Evolutionary conservation across 2,797 vertebrate genomes (phyloP), one percentile per base, ranked within the genome.

Genomic region (Eulemur rubriventer): DNA sequence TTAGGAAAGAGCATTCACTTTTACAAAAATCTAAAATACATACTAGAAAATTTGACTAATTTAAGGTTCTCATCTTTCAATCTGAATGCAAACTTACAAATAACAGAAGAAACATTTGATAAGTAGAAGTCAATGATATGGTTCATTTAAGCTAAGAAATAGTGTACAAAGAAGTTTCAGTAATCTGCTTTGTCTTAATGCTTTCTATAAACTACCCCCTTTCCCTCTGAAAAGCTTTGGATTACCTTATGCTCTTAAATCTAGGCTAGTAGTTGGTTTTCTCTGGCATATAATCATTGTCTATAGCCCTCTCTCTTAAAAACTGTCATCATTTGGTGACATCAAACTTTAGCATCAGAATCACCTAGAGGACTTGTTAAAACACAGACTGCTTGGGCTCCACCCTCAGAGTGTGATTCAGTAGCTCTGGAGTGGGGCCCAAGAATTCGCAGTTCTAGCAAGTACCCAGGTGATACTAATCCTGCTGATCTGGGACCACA

Each of bases 21-120:
- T 79, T 63, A 61, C n/a, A 91, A 93, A 94, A 91, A 35, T 48
- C 46, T 46, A 55, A 91, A 76, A 88, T 63, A 50, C 92, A 69
- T 61, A 83, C 6, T 33, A 61, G 46, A 78, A 80, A 81, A 59
- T n/a, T 59, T 50, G 18, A 78, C 55, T 65, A 84, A 81, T 75
- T 59, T 67, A 76, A 59, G 30, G 30, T 67, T 92, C 52, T 94
- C 78, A 89, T 50, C n/a, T 93, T 67, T 63, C 26, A 94, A 65
- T 70, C 35, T 92, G 57, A 70, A n/a, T 24, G 76, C 28, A 92
- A 82, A 61, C 10, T 95, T 90, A 78, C 57, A 91, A 82, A 59
- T 22, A 73, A 38, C 2, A 63, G 52, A 30, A 92, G 33, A 94
- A 93, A 91, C 59, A 75, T 18, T 59, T 59, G 9, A 63, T 78